Percentiles rank a stretch among this genome's conserved stretches.
Conservation (phyloP, 2,113 vertebrate genomes). For the Heteronetta atricapilla region DNA sequence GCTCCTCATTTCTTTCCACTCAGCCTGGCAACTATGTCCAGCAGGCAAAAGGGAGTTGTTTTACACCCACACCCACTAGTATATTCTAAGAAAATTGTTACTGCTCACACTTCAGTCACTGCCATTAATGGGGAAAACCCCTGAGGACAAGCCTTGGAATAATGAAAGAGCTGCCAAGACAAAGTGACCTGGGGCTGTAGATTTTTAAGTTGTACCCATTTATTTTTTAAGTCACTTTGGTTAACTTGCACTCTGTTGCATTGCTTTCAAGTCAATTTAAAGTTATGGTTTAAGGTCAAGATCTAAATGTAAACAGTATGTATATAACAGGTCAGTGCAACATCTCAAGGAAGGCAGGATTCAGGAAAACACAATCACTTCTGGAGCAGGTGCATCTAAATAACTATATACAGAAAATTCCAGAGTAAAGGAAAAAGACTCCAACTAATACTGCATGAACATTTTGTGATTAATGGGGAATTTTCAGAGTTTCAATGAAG, state of each 20-base stretch:
- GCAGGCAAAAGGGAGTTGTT: background rate
- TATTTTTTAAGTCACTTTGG: conserved; percentile 3
- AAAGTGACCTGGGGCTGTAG: background rate
- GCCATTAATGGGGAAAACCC: background rate
- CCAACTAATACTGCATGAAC: background rate
- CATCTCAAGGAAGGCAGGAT: background rate
- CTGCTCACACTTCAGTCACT: background rate
- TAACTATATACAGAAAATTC: background rate
- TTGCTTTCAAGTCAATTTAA: conserved; percentile 1
- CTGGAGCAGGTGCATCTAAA: background rate
- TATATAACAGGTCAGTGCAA: background rate
- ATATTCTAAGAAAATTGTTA: background rate
- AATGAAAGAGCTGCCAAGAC: background rate
- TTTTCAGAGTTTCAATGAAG: conserved; percentile 12
- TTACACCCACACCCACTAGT: background rate
- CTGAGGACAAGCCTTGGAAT: background rate
- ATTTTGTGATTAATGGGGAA: conserved; percentile 1
- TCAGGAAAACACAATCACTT: background rate
- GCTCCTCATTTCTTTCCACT: background rate
- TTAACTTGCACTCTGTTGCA: background rate
- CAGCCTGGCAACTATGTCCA: accelerated
- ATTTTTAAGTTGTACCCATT: background rate
- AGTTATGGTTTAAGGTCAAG: background rate
- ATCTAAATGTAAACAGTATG: background rate
- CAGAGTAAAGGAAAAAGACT: background rate